Evolutionary conservation across 2,888 invertebrate species (phyloP).

Genomic region (Phortica okadai): DNA sequence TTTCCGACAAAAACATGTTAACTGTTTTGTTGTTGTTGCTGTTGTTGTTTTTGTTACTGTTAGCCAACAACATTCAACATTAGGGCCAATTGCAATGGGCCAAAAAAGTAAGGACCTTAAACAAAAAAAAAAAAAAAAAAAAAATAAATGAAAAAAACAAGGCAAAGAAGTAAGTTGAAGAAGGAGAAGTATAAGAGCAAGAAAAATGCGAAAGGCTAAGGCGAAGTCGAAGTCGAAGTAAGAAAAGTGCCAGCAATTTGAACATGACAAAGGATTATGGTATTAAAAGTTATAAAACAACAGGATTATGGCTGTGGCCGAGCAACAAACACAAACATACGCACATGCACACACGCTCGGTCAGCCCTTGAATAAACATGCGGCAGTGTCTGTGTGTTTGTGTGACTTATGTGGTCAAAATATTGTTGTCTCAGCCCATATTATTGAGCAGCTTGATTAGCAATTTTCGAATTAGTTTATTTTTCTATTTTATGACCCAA

Average conservation of each 20-base stretch:
- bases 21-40: slow-evolving; percentile 44
- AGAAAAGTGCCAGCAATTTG: slow-evolving; percentile 34
- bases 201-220: slow-evolving; percentile 31
- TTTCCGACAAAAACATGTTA: slow-evolving; percentile 64
- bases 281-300: slow-evolving; percentile 71
- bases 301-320: slow-evolving; percentile 63
- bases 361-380: too few relatives aligned
- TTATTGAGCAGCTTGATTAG: too few relatives aligned
- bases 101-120: not conserved
- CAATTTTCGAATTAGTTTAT: too few relatives aligned
- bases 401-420: too few relatives aligned
- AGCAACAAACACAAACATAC: slow-evolving; percentile 15
- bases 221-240: slow-evolving; percentile 22
- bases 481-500: too few relatives aligned
- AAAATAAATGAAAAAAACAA: not conserved
- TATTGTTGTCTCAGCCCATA: too few relatives aligned
- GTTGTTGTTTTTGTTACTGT: not conserved
- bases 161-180: slow-evolving; percentile 20
- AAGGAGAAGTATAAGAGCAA: slow-evolving; percentile 35
- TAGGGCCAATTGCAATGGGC: not conserved
- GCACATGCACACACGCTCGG: too few relatives aligned
- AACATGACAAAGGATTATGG: slow-evolving; percentile 59
- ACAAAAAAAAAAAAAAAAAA: not conserved
- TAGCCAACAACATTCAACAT: not conserved
- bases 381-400: too few relatives aligned